Percentiles rank a stretch among this genome's conserved stretches.
phyloP scores from a whole-genome alignment of 2,888 invertebrate species.

The Neocrepidodera transversa region DNA sequence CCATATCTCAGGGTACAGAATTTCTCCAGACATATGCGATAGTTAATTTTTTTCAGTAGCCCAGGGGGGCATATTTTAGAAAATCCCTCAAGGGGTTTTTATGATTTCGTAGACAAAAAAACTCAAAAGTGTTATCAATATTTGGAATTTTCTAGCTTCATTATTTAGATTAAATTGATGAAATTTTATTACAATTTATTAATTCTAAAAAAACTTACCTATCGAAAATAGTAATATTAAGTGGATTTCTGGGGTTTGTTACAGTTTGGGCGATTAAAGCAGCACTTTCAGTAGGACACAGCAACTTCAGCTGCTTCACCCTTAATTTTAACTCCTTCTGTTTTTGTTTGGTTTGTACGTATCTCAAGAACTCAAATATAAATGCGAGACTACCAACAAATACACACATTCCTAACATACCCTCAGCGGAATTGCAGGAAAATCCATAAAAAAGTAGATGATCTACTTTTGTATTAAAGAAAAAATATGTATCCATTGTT shows the following conservation, averaged over 20 bases:
- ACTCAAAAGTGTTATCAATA: too few relatives aligned
- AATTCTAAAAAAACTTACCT: too few relatives aligned
- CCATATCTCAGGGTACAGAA: too few relatives aligned
- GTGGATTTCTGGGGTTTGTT: slow-evolving; percentile 45
- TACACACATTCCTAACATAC: slow-evolving; percentile 68
- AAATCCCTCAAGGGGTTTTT: too few relatives aligned
- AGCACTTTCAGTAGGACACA: slow-evolving; percentile 60
- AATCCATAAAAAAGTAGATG: slow-evolving; percentile 71
- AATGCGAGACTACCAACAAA: slow-evolving; percentile 67
- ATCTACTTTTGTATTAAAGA: slow-evolving; percentile 64
- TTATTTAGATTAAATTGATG: too few relatives aligned
- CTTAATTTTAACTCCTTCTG: slow-evolving; percentile 56
- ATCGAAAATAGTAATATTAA: slow-evolving; percentile 51
- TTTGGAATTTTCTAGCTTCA: too few relatives aligned
- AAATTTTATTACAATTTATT: too few relatives aligned
- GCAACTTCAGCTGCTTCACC: slow-evolving; percentile 53
- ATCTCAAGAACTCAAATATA: slow-evolving; percentile 67
- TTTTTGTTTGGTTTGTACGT: slow-evolving; percentile 61
- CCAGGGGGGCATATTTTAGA: too few relatives aligned
- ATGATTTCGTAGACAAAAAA: too few relatives aligned
- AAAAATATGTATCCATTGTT: slow-evolving; percentile 27
- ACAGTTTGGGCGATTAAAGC: slow-evolving; percentile 57
- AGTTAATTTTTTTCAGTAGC: too few relatives aligned
- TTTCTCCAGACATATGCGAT: too few relatives aligned
- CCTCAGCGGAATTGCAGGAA: slow-evolving; percentile 62